Conservation (phyloP, 2,113 vertebrate genomes). For the Mormoops blainvillei region DNA sequence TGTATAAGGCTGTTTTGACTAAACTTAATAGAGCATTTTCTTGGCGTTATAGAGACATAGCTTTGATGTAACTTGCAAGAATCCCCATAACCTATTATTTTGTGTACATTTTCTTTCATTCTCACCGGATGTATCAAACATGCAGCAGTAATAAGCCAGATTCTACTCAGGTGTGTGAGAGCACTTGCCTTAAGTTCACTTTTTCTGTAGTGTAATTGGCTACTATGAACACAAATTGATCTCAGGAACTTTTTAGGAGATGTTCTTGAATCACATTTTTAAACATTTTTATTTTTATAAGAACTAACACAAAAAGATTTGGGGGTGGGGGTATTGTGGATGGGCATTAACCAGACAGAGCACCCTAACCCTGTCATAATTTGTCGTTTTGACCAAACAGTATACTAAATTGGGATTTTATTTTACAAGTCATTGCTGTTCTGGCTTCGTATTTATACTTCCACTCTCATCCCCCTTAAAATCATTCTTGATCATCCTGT, state of each 20-base stretch:
- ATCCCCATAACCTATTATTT: conserved; percentile 52
- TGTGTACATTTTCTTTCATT: conserved; percentile 63
- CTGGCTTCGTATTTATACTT: conserved; percentile 61
- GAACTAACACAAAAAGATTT: conserved; percentile 29
- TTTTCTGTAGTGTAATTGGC: conserved; percentile 46
- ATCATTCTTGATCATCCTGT: conserved; percentile 72
- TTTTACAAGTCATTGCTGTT: conserved; percentile 58
- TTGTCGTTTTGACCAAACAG: conserved; percentile 43
- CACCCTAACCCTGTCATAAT: conserved; percentile 50
- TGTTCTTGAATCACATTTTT: conserved; percentile 53
- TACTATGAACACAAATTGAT: conserved; percentile 32
- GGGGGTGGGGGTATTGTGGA: neutral
- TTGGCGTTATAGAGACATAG: conserved; percentile 62
- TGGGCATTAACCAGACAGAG: conserved; percentile 37
- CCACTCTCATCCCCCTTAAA: conserved; percentile 42
- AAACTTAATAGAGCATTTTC: conserved; percentile 21
- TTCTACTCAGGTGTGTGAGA: conserved; percentile 66
- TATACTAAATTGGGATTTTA: conserved; percentile 61
- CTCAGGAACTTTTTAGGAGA: conserved; percentile 46
- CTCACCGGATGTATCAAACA: conserved; percentile 62
- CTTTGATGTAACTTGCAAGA: conserved; percentile 53
- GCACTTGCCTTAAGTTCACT: conserved; percentile 61
- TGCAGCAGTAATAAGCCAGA: conserved; percentile 63
- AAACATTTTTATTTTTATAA: conserved; percentile 59
- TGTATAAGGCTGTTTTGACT: conserved; percentile 50